Conservation (phyloP, 1,140 invertebrate genomes). For the Drosophila parabipectinata region DNA sequence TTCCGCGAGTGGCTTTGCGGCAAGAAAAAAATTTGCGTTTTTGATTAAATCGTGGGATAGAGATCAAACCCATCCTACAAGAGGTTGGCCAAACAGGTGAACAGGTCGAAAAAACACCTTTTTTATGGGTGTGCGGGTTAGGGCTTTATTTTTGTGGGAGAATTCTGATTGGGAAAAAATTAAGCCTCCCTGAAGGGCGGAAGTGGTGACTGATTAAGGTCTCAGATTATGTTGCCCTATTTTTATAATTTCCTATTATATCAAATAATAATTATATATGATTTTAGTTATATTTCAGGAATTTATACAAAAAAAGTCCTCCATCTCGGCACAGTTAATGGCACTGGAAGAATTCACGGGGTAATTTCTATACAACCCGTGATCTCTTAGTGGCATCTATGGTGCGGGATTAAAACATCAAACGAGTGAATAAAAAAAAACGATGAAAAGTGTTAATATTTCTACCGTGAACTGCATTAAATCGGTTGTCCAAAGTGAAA, state of each 20-base stretch:
- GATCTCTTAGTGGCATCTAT: constrained; percentile 85
- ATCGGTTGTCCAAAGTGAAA: constrained; percentile 41
- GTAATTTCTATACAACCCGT: constrained; percentile 83
- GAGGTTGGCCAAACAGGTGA: constrained; percentile 33
- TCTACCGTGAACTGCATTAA: constrained; percentile 56
- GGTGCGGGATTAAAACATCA: constrained; percentile 75
- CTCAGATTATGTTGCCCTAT: not conserved
- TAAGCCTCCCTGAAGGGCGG: constrained; percentile 17
- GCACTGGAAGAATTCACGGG: constrained; percentile 85
- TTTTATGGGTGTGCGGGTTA: not conserved
- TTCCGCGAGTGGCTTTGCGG: constrained; percentile 51
- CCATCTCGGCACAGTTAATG: constrained; percentile 84
- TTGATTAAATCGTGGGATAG: constrained; percentile 82
- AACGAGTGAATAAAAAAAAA: constrained; percentile 1
- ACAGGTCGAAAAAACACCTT: constrained; percentile 15
- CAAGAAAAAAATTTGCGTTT: constrained; percentile 71
- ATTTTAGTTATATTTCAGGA: not conserved
- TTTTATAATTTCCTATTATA: not conserved
- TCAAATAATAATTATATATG: not conserved
- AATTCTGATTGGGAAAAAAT: not conserved
- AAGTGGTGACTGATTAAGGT: constrained; percentile 22
- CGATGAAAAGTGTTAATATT: constrained; percentile 28
- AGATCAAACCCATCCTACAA: constrained; percentile 66
- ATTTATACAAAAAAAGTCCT: constrained; percentile 3
- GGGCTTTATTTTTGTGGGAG: constrained; percentile 12